These are phyloP conservation scores for Brachionus plicatilis DNA, from an alignment of 1,140 invertebrate genomes.

Conservation along the genomic window DNA sequence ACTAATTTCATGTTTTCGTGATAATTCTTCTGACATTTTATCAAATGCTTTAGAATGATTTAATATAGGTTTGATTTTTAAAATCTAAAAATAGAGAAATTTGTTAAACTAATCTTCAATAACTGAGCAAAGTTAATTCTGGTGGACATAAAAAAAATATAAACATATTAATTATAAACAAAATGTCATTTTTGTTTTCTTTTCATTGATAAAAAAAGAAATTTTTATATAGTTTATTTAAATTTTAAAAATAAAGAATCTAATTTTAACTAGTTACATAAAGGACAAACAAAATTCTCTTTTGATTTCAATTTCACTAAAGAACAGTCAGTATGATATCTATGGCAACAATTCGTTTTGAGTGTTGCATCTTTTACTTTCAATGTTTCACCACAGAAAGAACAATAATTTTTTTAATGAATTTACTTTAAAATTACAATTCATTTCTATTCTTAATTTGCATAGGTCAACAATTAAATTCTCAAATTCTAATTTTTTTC, in stretches of 20 bases:
- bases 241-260: neutral
- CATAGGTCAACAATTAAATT: too few species aligned
- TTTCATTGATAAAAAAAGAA: neutral
- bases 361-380: neutral
- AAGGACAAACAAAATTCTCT: neutral
- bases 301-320: neutral
- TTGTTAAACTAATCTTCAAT: neutral
- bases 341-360: neutral
- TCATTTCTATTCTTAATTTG: too few species aligned
- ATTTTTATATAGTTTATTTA: neutral
- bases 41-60: neutral
- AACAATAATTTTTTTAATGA: too few species aligned
- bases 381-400: neutral
- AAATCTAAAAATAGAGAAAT: neutral
- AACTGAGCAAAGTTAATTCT: neutral
- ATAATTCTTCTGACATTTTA: neutral
- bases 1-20: neutral
- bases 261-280: neutral
- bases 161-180: neutral
- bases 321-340: neutral
- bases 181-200: neutral
- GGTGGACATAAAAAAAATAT: neutral
- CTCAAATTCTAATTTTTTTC: too few species aligned
- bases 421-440: too few species aligned
- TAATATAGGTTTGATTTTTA: neutral